Base-by-base conservation (phyloP, 2,888 invertebrate genomes). In the Morinoia aosen region DNA sequence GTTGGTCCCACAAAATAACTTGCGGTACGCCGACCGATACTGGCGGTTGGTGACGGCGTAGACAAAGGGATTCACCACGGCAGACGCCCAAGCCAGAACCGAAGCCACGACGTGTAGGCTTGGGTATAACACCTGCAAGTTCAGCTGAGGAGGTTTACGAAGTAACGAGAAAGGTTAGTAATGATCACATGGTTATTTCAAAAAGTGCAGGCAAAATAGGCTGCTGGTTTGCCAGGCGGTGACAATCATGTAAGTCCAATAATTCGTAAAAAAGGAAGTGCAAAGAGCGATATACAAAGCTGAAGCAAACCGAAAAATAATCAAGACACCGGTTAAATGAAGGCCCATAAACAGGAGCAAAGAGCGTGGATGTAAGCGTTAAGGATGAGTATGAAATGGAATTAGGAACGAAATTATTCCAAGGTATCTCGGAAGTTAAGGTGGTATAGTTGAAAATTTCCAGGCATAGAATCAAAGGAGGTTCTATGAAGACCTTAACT, bases 21-120 rank as follows among this genome's bases (percentile, higher is more conserved):
- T 96, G 7, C 96, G 95, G 94, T 96, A 96, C 40, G 96, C 96
- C 0, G 96, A 91, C 12, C 96, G 97, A 97, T 99, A 99, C 97
- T 98, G 98, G 96, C 98, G 98, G 97, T 99, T 99, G 97, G 98
- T 98, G 14, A 98, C 98, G 8, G 99, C 99, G 97, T 99, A 99
- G 96, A 99, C 98, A 96, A 99, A 98, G 0, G 99, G 99, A 97
- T 99, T 99, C 97, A 99, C 98, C 95, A 99, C 99, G 96, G 98
- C 98, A 0, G 99, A 99, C 0, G 98, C 98, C 98, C 99, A 99
- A 0, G 99, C 98, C 96, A 99, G 97, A 95, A 99, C 98, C 0
- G 99, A 99, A 0, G 98, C 98, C 95, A 98, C 97, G 96, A 99
- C 98, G 97, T 99, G 99, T 0, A 98, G 97, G 97, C 98, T 98